Percentiles rank a stretch among this genome's conserved stretches.
Conservation (phyloP, 2,797 vertebrate species). For the Loriculus beryllinus region DNA sequence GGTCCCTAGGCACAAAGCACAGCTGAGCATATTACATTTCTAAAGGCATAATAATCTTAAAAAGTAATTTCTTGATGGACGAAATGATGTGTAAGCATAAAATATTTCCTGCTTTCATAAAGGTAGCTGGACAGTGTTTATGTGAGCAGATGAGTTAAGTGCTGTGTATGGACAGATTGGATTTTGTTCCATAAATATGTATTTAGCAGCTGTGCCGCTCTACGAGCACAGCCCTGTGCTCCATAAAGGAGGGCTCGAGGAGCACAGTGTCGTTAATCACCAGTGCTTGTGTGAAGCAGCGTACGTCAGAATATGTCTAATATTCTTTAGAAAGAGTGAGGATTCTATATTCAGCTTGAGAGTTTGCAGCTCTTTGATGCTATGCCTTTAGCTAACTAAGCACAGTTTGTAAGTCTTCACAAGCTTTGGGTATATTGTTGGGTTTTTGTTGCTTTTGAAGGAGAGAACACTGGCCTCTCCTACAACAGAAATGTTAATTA, state of each 20-base stretch:
- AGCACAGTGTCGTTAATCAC: slow-evolving; percentile 23
- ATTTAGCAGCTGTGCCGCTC: not conserved
- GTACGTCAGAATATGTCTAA: not conserved
- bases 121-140: not conserved
- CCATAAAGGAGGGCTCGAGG: not conserved
- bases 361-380: not conserved
- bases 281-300: not conserved
- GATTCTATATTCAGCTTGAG: not conserved
- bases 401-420: not conserved
- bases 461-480: not conserved
- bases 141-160: not conserved
- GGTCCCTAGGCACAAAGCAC: not conserved
- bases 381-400: not conserved
- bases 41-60: not conserved
- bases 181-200: not conserved
- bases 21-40: not conserved
- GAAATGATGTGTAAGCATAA: not conserved
- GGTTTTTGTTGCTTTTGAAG: not conserved
- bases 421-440: not conserved
- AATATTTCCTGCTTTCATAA: not conserved
- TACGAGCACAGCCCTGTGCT: not conserved
- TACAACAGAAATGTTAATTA: slow-evolving; percentile 6
- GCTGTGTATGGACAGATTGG: not conserved
- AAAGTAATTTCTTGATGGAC: not conserved
- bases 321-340: not conserved